Conservation (phyloP, 2,113 vertebrate genomes). For the Sebastes fasciatus region DNA sequence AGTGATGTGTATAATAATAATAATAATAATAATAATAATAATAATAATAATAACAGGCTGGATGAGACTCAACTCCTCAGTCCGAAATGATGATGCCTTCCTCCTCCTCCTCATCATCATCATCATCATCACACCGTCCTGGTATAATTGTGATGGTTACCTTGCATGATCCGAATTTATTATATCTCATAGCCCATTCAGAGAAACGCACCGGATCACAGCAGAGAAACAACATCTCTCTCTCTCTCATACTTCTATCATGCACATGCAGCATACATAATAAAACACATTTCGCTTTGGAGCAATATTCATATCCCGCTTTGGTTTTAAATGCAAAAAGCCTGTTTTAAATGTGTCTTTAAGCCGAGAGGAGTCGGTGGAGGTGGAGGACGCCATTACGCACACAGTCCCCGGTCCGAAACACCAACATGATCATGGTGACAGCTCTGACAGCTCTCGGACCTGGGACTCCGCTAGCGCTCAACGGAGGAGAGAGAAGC, state of each 20-base stretch:
- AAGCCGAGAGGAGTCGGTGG: conserved; percentile 55
- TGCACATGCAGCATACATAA: conserved; percentile 17
- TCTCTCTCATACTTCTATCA: not conserved
- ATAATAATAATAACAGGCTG: too few relatives aligned
- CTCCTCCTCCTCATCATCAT: not conserved
- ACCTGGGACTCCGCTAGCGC: conserved; percentile 72
- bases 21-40: too few relatives aligned
- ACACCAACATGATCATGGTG: conserved; percentile 34
- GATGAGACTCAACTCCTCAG: not conserved
- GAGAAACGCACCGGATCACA: conserved; percentile 7
- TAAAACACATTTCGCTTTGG: not conserved
- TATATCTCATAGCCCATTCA: conserved; percentile 18
- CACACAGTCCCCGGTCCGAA: conserved; percentile 84
- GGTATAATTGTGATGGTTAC: not conserved
- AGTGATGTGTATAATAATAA: too few relatives aligned
- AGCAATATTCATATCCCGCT: not conserved
- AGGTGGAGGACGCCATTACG: conserved; percentile 85
- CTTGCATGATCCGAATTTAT: conserved; percentile 23
- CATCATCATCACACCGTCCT: conserved; percentile 22
- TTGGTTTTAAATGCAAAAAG: not conserved
- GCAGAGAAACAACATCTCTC: conserved; percentile 26
- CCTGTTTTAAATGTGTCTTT: conserved; percentile 3
- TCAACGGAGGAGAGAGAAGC: conserved; percentile 12
- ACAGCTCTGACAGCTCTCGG: conserved; percentile 74
- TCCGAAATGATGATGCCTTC: conserved; percentile 37